Conservation (phyloP, 2,113 vertebrate genomes). For the Laticauda colubrina region DNA sequence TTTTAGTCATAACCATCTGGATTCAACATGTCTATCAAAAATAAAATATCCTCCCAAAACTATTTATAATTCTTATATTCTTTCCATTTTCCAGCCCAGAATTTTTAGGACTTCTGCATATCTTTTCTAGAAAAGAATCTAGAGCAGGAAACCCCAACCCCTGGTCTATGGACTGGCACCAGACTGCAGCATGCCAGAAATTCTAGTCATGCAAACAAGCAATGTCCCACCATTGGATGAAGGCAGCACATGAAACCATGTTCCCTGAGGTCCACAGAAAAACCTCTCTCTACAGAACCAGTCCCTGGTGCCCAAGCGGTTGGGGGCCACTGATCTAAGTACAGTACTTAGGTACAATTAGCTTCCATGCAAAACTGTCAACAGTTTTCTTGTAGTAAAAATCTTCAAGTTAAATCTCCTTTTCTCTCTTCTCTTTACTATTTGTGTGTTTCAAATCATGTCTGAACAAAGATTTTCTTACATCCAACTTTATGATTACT, state of each 20-base stretch:
- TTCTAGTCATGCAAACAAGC: not conserved
- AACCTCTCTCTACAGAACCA: not conserved
- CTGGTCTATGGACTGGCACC: not conserved
- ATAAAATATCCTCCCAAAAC: not conserved
- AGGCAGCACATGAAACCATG: not conserved
- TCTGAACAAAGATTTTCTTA: conserved; percentile 44
- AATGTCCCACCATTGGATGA: not conserved
- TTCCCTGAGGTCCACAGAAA: not conserved
- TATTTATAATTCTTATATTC: not conserved
- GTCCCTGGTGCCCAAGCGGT: not conserved
- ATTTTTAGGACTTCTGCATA: not conserved
- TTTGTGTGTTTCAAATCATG: conserved; percentile 56
- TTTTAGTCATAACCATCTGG: not conserved
- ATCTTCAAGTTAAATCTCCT: not conserved
- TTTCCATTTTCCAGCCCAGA: not conserved
- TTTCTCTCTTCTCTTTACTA: conserved; percentile 19
- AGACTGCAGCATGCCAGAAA: not conserved
- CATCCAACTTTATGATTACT: conserved; percentile 48
- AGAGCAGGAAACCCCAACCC: not conserved
- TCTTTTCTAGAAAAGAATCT: not conserved
- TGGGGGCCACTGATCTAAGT: not conserved
- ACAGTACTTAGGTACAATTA: not conserved
- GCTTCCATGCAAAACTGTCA: not conserved
- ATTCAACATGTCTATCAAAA: not conserved
- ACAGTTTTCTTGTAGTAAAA: not conserved